Evolutionary conservation across 2,797 vertebrate species (phyloP), one percentile per base, ranked within the genome.

Genomic region (Siniperca undulata): DNA sequence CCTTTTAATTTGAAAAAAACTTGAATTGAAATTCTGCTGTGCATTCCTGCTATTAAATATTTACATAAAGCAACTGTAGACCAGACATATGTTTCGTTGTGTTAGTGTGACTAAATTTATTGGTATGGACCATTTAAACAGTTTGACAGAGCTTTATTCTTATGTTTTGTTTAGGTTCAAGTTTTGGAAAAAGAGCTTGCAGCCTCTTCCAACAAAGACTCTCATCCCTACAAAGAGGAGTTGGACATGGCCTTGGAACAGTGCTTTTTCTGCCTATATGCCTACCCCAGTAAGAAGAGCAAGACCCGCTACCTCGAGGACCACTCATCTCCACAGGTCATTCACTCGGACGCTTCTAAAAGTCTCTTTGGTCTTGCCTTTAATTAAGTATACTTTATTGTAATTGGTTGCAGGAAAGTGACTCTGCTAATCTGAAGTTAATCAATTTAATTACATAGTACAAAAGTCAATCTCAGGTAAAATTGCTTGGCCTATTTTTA

Each of bases 241-340:
- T 89, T 99, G 90, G 98, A 99, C 93, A 98, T 97, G 2, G 97
- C 99, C 10, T 83, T 99, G 90, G 99, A 99, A 81, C 99, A 99
- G 92, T 99, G 98, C 65, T 98, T 99, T 90, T 99, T 97, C 92
- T 99, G 99, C 78, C 93, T 99, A 0, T 99, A 98, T 40, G 96
- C 96, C 34, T 98, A 98, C 82, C 99, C 99, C 50, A 99, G 98
- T 93, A 99, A 99, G 94, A 99, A 99, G 93, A 99, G 97, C 96
- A 99, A 99, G 91, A 97, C 98, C 24, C 96, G 98, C 24, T 99
- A 99, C 86, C 93, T 99, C 38, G 99, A 99, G 90, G 99, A 99
- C 59, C 99, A 99, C 91, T 97, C 98, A 0, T 97, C 96, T 48
- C 97, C 97, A 85, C 98, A 99, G 97, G 98, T 99, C 65, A 83